These are phyloP conservation scores for Cryptophagus acutangulus DNA, from an alignment of 2,888 invertebrate genomes.

Conservation along the genomic window DNA sequence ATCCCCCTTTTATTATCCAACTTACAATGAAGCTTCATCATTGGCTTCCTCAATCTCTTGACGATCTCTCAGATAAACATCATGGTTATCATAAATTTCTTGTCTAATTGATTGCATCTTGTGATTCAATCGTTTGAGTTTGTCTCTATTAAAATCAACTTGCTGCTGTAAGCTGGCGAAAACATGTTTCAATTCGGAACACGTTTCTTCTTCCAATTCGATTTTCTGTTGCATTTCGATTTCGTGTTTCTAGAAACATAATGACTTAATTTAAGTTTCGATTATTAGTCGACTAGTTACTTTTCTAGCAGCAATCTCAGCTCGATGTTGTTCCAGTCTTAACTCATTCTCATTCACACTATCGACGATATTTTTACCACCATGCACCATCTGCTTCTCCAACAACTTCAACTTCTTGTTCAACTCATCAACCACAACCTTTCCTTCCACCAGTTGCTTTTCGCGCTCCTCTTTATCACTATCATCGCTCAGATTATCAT, in stretches of 20 bases:
- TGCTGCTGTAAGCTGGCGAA: slow-evolving; percentile 92
- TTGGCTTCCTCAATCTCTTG: slow-evolving; percentile 88
- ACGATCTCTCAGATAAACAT: slow-evolving; percentile 86
- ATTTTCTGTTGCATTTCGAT: slow-evolving; percentile 92
- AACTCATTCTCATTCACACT: slow-evolving; percentile 92
- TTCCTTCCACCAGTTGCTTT: slow-evolving; percentile 49
- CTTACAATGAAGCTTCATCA: slow-evolving; percentile 76
- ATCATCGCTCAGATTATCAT: slow-evolving; percentile 38
- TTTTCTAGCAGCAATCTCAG: slow-evolving; percentile 87
- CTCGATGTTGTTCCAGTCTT: slow-evolving; percentile 76
- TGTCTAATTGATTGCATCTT: slow-evolving; percentile 72
- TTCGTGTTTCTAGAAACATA: slow-evolving; percentile 52
- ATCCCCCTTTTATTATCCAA: slow-evolving; percentile 10
- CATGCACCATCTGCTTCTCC: slow-evolving; percentile 91
- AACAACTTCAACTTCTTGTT: slow-evolving; percentile 74
- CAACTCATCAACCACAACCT: slow-evolving; percentile 68
- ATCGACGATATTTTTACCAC: slow-evolving; percentile 91
- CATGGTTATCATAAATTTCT: slow-evolving; percentile 76
- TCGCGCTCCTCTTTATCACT: slow-evolving; percentile 47
- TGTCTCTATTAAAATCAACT: slow-evolving; percentile 93
- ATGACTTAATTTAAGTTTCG: not conserved
- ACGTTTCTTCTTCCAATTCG: slow-evolving; percentile 90
- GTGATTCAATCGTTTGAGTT: slow-evolving; percentile 83
- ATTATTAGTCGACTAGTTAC: slow-evolving; percentile 38
- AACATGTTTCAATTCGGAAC: slow-evolving; percentile 83